Evolutionary conservation across 2,888 invertebrate species (phyloP).

Genomic region (Habroteleia sp.): DNA sequence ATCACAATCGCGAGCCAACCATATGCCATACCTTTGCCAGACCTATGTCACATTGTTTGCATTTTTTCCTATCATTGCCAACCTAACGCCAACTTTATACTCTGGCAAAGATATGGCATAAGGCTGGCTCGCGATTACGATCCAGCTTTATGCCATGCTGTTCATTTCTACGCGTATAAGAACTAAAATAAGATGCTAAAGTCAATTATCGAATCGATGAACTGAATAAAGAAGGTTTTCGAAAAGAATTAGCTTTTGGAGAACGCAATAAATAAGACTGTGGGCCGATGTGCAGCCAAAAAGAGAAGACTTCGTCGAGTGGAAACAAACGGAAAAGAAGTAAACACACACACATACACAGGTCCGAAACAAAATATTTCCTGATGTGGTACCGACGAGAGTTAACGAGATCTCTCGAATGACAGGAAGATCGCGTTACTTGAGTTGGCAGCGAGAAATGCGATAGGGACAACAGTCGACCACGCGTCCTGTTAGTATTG

Average conservation of each 20-base stretch:
- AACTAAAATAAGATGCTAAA: too few species aligned
- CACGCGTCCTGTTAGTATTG: slow-evolving; percentile 57
- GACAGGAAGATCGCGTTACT: slow-evolving; percentile 60
- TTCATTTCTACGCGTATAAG: too few species aligned
- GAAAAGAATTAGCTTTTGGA: not conserved
- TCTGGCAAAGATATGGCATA: too few species aligned
- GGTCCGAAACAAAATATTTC: slow-evolving; percentile 58
- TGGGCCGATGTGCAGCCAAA: too few species aligned
- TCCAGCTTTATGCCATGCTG: too few species aligned
- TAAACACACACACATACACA: slow-evolving; percentile 4
- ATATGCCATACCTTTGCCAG: too few species aligned
- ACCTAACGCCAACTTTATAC: too few species aligned
- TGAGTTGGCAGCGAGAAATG: slow-evolving; percentile 57
- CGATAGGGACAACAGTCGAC: slow-evolving; percentile 61
- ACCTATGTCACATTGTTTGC: too few species aligned
- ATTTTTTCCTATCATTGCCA: too few species aligned
- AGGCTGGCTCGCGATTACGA: too few species aligned
- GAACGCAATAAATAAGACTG: not conserved
- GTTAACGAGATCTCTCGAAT: slow-evolving; percentile 52
- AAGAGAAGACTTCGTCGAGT: slow-evolving; percentile 30
- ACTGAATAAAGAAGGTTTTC: slow-evolving; percentile 1
- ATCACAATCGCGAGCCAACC: too few species aligned
- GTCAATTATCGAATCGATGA: too few species aligned
- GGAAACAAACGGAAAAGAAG: slow-evolving; percentile 45
- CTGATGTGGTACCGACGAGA: slow-evolving; percentile 38